Evolutionary conservation across 1,140 invertebrate species (phyloP).

Genomic region (Habropoda laboriosa): DNA sequence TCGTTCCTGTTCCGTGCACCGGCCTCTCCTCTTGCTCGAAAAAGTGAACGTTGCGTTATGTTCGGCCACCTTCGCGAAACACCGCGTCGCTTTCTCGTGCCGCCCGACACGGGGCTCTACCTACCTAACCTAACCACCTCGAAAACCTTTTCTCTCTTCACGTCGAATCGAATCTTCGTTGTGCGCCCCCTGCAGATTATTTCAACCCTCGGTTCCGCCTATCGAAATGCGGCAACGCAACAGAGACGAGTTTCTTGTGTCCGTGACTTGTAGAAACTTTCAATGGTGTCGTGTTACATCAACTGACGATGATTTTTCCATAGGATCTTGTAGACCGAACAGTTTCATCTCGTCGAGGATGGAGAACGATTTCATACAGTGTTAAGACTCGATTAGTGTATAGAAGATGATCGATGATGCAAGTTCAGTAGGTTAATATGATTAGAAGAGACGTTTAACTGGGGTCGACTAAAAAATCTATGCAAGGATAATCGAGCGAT

Average conservation of each 20-base stretch:
- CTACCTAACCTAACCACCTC: constrained; percentile 58
- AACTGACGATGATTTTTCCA: neutral
- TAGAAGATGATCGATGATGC: neutral
- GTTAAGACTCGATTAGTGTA: neutral
- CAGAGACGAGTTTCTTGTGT: neutral
- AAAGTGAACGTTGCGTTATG: constrained; percentile 70
- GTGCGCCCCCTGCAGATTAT: neutral
- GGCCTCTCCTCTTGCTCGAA: constrained; percentile 46
- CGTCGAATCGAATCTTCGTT: neutral
- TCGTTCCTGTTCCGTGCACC: constrained; percentile 40
- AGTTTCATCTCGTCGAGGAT: neutral
- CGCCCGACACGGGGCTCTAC: constrained; percentile 28
- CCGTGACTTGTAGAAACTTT: neutral
- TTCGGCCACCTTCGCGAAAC: constrained; percentile 46
- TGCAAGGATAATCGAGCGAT: neutral
- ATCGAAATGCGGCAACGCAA: neutral
- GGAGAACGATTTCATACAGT: neutral
- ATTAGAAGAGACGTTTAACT: constrained; percentile 2
- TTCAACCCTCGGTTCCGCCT: too few relatives aligned
- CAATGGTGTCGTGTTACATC: neutral
- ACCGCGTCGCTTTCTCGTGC: constrained; percentile 67
- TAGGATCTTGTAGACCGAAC: neutral
- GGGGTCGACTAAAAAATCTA: neutral
- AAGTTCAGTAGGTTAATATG: neutral
- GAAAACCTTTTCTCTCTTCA: constrained; percentile 55